Conservation (phyloP, 2,113 vertebrate genomes). For the Tetrao urogallus region DNA sequence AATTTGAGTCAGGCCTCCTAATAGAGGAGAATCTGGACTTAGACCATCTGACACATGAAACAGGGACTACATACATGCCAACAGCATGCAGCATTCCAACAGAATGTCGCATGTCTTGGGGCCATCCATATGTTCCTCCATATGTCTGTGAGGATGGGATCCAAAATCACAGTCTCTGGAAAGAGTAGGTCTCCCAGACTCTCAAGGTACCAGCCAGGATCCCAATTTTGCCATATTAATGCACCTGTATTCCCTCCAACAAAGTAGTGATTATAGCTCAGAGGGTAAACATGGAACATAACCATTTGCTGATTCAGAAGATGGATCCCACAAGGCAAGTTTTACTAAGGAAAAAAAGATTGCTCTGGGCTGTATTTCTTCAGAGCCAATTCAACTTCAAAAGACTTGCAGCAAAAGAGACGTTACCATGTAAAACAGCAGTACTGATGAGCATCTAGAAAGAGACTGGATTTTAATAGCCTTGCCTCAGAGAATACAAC, state of each 20-base stretch:
- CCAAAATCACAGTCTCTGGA: constrained; percentile 40
- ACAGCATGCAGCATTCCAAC: constrained; percentile 12
- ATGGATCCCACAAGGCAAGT: background rate
- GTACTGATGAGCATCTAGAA: background rate
- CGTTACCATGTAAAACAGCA: background rate
- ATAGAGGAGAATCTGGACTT: background rate
- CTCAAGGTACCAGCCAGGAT: constrained; percentile 33
- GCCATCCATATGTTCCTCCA: constrained; percentile 49
- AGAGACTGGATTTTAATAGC: background rate
- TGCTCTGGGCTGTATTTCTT: constrained; percentile 21
- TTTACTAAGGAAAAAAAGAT: background rate
- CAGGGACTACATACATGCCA: accelerated
- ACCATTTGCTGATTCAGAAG: background rate
- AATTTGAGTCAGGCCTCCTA: background rate
- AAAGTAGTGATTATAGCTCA: constrained; percentile 4
- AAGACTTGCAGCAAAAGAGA: background rate
- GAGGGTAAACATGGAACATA: background rate
- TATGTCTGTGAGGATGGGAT: background rate
- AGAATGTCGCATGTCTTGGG: background rate
- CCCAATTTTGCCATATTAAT: background rate
- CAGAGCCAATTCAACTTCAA: background rate
- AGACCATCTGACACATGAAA: background rate
- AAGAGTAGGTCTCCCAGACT: constrained; percentile 20
- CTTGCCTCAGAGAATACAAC: background rate
- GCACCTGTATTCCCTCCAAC: background rate